Percentiles rank a stretch among this genome's conserved stretches.
phyloP scores from a whole-genome alignment of 2,888 invertebrate genomes.

The Plutella xylostella region DNA sequence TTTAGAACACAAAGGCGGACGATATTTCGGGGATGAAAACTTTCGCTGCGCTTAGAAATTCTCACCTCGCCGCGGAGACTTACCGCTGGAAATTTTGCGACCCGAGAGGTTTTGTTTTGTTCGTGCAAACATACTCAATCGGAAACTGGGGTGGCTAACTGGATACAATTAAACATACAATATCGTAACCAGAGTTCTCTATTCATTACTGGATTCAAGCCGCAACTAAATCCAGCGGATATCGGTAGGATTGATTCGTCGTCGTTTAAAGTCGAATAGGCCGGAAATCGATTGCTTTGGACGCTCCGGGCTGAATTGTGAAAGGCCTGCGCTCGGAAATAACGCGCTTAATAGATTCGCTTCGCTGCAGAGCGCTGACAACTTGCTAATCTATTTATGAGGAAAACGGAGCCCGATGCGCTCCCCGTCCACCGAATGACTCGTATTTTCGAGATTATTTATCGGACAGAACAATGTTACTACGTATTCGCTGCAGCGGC shows the following conservation, averaged over 20 bases:
- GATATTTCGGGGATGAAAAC: too few species aligned
- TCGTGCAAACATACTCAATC: not conserved
- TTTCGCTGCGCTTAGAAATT: too few species aligned
- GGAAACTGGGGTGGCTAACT: not conserved
- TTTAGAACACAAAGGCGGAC: too few species aligned
- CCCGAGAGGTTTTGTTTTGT: not conserved
- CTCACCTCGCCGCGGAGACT: too few species aligned
- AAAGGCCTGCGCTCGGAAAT: constrained; percentile 51
- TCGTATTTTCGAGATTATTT: constrained; percentile 13
- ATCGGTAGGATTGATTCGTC: constrained; percentile 56
- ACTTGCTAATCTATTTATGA: constrained; percentile 65
- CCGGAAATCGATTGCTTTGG: constrained; percentile 69
- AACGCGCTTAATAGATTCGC: constrained; percentile 68
- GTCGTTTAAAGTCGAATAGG: constrained; percentile 68
- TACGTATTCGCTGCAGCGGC: constrained; percentile 2
- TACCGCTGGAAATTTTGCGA: not conserved
- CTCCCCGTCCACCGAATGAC: constrained; percentile 9
- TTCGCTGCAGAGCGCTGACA: constrained; percentile 55
- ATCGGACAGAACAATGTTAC: constrained; percentile 10
- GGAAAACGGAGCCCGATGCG: constrained; percentile 36
- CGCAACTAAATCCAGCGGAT: constrained; percentile 62
- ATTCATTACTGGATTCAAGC: constrained; percentile 55
- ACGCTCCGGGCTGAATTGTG: constrained; percentile 52
- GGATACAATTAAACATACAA: not conserved
- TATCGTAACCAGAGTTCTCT: constrained; percentile 20